A percentile compares a stretch with the other conserved stretches of the same genome.
Evolutionary conservation across 2,113 vertebrate genomes (phyloP).

Genomic region (Panthera tigris): DNA sequence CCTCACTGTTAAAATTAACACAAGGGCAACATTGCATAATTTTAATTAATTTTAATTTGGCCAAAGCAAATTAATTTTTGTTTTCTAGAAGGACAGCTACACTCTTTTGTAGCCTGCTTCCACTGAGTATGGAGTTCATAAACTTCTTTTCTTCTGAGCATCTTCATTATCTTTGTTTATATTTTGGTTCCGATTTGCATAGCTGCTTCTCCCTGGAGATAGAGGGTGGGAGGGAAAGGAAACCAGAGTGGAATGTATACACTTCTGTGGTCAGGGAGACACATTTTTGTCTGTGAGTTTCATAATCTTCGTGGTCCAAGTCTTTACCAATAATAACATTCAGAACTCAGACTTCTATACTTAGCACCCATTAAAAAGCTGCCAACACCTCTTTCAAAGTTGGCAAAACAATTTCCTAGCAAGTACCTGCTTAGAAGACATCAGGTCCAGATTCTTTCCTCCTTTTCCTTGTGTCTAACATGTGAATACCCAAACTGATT

Average conservation of each 20-base stretch:
- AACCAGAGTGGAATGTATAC: neutral
- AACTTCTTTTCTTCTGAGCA: conserved; percentile 70
- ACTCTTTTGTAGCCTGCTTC: conserved; percentile 76
- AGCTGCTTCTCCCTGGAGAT: conserved; percentile 9
- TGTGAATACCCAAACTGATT: neutral
- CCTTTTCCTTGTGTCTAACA: neutral
- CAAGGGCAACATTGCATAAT: conserved; percentile 91
- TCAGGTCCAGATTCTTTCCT: neutral
- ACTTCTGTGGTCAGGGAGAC: neutral
- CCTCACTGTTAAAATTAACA: conserved; percentile 91
- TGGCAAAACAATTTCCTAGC: neutral
- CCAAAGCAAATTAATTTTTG: conserved; percentile 92
- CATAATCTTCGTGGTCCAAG: neutral
- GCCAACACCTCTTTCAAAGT: conserved; percentile 40
- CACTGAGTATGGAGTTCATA: conserved; percentile 70
- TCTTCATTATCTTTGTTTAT: conserved; percentile 62
- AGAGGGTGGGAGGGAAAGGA: conserved; percentile 21
- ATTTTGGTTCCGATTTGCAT: conserved; percentile 58
- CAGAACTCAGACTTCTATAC: neutral
- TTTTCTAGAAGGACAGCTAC: conserved; percentile 89
- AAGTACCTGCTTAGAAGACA: neutral
- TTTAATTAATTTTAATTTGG: conserved; percentile 94
- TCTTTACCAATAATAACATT: neutral
- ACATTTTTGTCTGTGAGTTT: neutral
- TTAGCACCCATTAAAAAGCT: neutral